phyloP scores from a whole-genome alignment of 1,140 invertebrate species.

The Drosophila prosaltans region DNA sequence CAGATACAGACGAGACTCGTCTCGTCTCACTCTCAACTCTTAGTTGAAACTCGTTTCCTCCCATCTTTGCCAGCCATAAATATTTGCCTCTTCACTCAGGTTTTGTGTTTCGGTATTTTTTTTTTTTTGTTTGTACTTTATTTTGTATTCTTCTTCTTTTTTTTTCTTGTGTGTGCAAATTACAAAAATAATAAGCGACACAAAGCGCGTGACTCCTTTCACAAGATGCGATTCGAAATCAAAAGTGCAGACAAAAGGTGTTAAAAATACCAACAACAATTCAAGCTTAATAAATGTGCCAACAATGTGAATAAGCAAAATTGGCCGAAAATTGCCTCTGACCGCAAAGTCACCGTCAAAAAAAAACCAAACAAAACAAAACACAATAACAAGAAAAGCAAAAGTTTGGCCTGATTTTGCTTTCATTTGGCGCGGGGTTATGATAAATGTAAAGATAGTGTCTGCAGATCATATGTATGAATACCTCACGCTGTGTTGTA shows the following conservation, averaged over 20 bases:
- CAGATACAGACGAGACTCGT: slow-evolving; percentile 25
- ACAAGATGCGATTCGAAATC: slow-evolving; percentile 65
- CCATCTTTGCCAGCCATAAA: slow-evolving; percentile 66
- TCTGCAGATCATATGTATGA: background rate
- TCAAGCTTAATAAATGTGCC: slow-evolving; percentile 49
- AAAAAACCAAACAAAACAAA: slow-evolving; percentile 44
- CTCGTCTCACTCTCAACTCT: slow-evolving; percentile 44
- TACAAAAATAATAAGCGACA: slow-evolving; percentile 77
- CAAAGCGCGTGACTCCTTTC: slow-evolving; percentile 81
- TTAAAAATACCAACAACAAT: slow-evolving; percentile 48
- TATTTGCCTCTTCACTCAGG: slow-evolving; percentile 70
- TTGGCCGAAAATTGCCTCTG: slow-evolving; percentile 63
- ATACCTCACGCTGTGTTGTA: slow-evolving; percentile 60
- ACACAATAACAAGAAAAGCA: slow-evolving; percentile 48
- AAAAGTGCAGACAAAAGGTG: slow-evolving; percentile 78
- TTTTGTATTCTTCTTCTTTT: slow-evolving; percentile 31
- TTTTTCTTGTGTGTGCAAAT: slow-evolving; percentile 61
- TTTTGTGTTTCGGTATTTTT: slow-evolving; percentile 16
- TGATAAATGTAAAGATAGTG: background rate
- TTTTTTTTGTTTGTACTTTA: slow-evolving; percentile 26
- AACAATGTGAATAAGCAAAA: slow-evolving; percentile 38
- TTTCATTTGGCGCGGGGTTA: slow-evolving; percentile 40
- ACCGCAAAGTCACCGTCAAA: slow-evolving; percentile 36
- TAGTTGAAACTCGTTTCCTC: slow-evolving; percentile 63
- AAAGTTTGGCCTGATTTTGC: slow-evolving; percentile 47